Conservation (phyloP, 2,113 vertebrate species). For the Scalopus aquaticus region DNA sequence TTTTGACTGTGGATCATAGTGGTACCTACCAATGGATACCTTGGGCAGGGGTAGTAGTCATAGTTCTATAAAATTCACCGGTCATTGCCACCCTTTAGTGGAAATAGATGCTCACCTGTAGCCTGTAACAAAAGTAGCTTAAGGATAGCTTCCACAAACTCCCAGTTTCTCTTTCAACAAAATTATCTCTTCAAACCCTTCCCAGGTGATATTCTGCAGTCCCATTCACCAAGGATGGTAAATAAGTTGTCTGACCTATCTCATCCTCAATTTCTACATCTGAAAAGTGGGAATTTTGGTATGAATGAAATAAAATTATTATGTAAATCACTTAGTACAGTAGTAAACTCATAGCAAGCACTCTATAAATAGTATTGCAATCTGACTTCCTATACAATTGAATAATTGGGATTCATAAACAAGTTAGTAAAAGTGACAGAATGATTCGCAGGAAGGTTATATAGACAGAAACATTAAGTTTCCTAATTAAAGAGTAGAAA, state of each 20-base stretch:
- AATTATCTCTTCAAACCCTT: not conserved
- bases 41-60: not conserved
- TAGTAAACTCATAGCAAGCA: not conserved
- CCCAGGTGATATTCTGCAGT: not conserved
- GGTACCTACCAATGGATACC: not conserved
- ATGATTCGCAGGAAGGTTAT: not conserved
- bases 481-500: conserved; percentile 35
- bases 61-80: not conserved
- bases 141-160: not conserved
- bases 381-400: not conserved
- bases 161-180: not conserved
- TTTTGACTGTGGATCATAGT: not conserved
- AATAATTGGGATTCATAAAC: not conserved
- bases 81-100: not conserved
- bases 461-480: not conserved
- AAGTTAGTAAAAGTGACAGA: not conserved
- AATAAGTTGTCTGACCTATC: not conserved
- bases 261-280: not conserved
- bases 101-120: not conserved
- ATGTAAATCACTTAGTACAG: not conserved
- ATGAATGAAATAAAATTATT: conserved; percentile 1
- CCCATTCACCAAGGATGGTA: not conserved
- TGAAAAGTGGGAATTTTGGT: not conserved
- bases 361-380: not conserved
- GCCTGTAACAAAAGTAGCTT: not conserved